Evolutionary conservation across 2,113 vertebrate species (phyloP).

Genomic region (Coryphaenoides rupestris): DNA sequence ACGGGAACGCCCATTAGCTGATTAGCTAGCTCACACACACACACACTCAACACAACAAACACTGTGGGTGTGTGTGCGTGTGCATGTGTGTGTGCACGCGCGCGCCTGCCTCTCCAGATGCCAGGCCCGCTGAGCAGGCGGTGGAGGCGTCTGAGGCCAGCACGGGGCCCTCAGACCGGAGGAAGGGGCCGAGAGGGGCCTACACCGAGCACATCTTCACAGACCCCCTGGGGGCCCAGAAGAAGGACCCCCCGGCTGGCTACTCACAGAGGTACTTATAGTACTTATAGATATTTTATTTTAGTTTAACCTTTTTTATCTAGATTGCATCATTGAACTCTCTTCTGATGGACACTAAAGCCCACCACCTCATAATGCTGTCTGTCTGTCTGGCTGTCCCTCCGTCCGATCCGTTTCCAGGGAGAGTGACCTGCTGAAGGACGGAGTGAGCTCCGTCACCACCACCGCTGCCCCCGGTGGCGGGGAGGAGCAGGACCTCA

Average conservation of each 20-base stretch:
- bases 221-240: slow-evolving; percentile 88
- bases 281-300: no score
- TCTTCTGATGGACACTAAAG: not conserved
- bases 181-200: slow-evolving; percentile 74
- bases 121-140: slow-evolving; percentile 82
- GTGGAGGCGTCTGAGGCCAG: slow-evolving; percentile 84
- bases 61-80: no score
- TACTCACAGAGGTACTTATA: slow-evolving; percentile 66
- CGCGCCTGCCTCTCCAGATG: slow-evolving; percentile 39
- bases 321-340: no score
- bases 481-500: slow-evolving; percentile 88
- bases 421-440: slow-evolving; percentile 85
- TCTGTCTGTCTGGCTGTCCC: not conserved
- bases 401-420: slow-evolving; percentile 37
- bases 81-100: no score
- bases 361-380: not conserved
- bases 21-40: no score
- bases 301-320: no score
- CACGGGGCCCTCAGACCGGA: slow-evolving; percentile 72
- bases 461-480: slow-evolving; percentile 74
- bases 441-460: slow-evolving; percentile 78
- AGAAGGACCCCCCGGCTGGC: slow-evolving; percentile 72
- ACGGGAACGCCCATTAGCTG: no score
- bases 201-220: slow-evolving; percentile 94
- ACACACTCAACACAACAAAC: no score